Percentiles rank a stretch among this genome's conserved stretches.
phyloP scores from a whole-genome alignment of 1,140 invertebrate genomes.

The Branchinecta lynchi region DNA sequence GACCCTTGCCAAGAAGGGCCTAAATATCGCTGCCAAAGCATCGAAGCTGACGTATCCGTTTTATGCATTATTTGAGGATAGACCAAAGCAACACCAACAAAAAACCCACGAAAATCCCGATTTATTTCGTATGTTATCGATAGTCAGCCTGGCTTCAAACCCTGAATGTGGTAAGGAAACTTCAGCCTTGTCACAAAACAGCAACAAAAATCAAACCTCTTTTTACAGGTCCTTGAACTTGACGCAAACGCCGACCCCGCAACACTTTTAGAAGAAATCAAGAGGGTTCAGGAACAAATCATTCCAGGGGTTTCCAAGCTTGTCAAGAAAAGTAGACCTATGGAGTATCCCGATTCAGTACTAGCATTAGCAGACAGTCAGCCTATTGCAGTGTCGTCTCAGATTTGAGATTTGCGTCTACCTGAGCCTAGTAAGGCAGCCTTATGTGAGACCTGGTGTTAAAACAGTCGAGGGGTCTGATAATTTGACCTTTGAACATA shows the following conservation, averaged over 20 bases:
- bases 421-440: too few relatives aligned
- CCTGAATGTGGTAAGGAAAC: background rate
- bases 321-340: background rate
- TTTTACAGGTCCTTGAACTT: slow-evolving; percentile 31
- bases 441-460: too few relatives aligned
- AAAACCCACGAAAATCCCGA: background rate
- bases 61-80: background rate
- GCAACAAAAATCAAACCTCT: slow-evolving; percentile 14
- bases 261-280: slow-evolving; percentile 31
- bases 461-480: too few relatives aligned
- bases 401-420: background rate
- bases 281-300: slow-evolving; percentile 16
- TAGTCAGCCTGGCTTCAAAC: background rate
- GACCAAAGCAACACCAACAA: background rate
- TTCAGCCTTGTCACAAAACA: slow-evolving; percentile 14
- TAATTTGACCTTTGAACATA: too few relatives aligned
- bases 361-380: background rate
- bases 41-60: too few relatives aligned
- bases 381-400: background rate
- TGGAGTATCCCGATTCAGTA: background rate
- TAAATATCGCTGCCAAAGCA: too few relatives aligned
- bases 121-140: slow-evolving; percentile 4
- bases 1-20: too few relatives aligned
- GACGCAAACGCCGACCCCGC: slow-evolving; percentile 35
- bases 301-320: background rate